Base-by-base conservation (phyloP, 2,888 invertebrate species). In the Hypsopygia costalis region DNA sequence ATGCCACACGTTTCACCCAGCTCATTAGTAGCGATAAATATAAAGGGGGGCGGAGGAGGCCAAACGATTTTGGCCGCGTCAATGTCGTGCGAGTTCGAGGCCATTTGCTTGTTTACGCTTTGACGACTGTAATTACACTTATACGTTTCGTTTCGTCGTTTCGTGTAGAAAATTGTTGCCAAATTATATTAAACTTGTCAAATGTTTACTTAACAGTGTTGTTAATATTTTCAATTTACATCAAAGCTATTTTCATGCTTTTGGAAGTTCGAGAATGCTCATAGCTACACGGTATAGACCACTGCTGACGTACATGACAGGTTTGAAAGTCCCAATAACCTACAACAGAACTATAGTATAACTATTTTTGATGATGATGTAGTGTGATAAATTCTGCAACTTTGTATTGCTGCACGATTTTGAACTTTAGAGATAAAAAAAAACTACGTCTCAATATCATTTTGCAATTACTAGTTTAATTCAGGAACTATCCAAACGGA, bases 81-180 rank as follows among this genome's bases (percentile, higher is more conserved):
- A 67, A 71, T 72, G 78, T 72, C 71, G 66, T 54, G 52, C 51
- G 67, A 58, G 75, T 77, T 80, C 76, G 80, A 77, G 81, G 81
- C 59, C 75, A 56, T 20, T 34, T 47, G 43, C 63, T 68, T 79
- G 79, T 81, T 82, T 78, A 80, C 77, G 51, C 62, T 62, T 55
- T 57, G 60, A 57, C 61, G 58, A 51, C 60, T 53, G 58, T 70
- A 74, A 77, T 76, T 73, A 68, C 62, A 59, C 58, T 59, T 53
- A 53, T 53, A 55, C 58, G 57, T 58, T 52, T 46, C 16, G 2
- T 16, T n/a, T n/a, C 54, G 59, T 51, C 55, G 52, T 56, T 62
- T 62, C 59, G 59, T 59, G 55, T 55, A 62, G 61, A 61, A 64
- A 59, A 68, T 69, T 64, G 65, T 56, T 69, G 75, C 71, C 75